Conservation (phyloP, 2,113 vertebrate genomes). For the Scophthalmus maximus region DNA sequence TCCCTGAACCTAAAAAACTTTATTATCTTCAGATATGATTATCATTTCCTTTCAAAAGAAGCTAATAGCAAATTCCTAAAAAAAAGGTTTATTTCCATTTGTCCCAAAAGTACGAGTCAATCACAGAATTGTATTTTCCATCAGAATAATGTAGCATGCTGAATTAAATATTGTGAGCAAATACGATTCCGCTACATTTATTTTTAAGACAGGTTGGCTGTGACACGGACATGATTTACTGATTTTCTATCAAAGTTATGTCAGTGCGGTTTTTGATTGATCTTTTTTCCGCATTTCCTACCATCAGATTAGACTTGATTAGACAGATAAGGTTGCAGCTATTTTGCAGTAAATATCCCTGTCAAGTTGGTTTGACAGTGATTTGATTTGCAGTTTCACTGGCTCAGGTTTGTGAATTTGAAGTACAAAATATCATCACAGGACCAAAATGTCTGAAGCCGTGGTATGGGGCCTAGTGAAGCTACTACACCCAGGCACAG, state of each 20-base stretch:
- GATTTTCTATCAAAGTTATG: slow-evolving; percentile 2
- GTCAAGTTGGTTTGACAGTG: slow-evolving; percentile 36
- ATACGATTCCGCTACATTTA: no score
- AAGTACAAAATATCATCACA: background rate
- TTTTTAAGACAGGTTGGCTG: background rate
- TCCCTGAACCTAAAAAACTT: background rate
- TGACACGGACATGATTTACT: slow-evolving; percentile 6
- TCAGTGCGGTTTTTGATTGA: background rate
- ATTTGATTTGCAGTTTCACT: slow-evolving; percentile 40
- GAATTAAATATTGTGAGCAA: background rate
- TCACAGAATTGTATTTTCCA: slow-evolving; percentile 11
- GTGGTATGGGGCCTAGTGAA: no score
- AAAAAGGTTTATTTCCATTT: slow-evolving; percentile 1
- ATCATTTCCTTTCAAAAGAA: background rate
- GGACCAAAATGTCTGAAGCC: background rate
- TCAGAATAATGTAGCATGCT: background rate
- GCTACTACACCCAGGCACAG: no score
- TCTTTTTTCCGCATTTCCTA: slow-evolving; percentile 15
- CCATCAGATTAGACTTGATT: slow-evolving; percentile 37
- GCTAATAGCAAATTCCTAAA: slow-evolving; percentile 1
- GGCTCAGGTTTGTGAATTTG: background rate
- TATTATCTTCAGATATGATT: slow-evolving; percentile 2
- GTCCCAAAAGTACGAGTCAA: background rate
- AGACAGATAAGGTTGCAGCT: slow-evolving; percentile 36
- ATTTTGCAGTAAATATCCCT: slow-evolving; percentile 36